phyloP scores from a whole-genome alignment of 1,140 invertebrate genomes.

The Ceratosolen fusciceps region DNA sequence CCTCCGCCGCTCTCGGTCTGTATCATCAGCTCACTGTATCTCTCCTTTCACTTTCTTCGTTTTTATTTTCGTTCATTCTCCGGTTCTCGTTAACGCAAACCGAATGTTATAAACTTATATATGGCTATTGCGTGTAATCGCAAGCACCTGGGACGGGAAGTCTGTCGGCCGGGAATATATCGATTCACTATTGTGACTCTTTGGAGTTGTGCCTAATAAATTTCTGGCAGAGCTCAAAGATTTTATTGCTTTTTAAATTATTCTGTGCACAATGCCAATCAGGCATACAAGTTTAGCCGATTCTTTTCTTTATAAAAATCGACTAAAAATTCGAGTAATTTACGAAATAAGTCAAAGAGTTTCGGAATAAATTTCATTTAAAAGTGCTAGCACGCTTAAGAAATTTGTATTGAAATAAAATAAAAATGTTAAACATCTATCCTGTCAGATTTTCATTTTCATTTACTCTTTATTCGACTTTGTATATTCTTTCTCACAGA shows the following conservation, averaged over 20 bases:
- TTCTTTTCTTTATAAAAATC: neutral
- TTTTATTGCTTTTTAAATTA: neutral
- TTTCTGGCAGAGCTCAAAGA: neutral
- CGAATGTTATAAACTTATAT: neutral
- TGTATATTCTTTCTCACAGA: neutral
- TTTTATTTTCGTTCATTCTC: constrained; percentile 17
- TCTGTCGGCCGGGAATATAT: neutral
- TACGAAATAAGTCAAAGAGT: too few species aligned
- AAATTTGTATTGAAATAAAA: too few species aligned
- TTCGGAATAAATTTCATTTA: too few species aligned
- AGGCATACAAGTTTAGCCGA: neutral
- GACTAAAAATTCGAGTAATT: too few species aligned
- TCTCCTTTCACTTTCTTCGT: neutral
- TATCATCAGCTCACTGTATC: constrained; percentile 20
- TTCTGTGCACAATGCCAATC: neutral
- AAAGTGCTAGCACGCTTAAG: too few species aligned
- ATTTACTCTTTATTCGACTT: neutral
- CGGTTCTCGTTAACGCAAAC: neutral
- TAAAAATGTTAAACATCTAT: neutral
- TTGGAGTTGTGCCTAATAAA: neutral
- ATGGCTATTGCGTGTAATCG: neutral
- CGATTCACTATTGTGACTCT: neutral
- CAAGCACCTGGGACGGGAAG: neutral
- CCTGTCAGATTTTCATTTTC: neutral
- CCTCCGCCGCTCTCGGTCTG: constrained; percentile 33